These are phyloP conservation scores for Drosophila dives DNA, from an alignment of 2,888 invertebrate genomes.

Conservation along the genomic window DNA sequence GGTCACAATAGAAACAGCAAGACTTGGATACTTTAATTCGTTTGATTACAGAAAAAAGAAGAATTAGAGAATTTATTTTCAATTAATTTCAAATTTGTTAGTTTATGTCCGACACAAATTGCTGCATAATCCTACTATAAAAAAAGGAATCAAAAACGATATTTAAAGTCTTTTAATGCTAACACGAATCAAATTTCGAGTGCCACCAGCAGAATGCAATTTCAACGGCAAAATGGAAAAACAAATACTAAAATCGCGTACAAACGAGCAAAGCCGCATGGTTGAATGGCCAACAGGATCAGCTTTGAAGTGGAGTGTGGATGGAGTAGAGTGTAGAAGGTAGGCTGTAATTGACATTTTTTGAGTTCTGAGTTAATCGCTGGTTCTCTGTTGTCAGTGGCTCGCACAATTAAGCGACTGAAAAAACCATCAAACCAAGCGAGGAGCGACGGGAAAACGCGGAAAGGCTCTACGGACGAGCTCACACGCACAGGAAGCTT, in stretches of 20 bases:
- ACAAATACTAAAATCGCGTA: background rate
- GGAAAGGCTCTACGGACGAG: background rate
- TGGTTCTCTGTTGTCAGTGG: constrained; percentile 41
- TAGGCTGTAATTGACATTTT: constrained; percentile 14
- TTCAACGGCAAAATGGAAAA: constrained; percentile 11
- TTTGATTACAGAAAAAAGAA: background rate
- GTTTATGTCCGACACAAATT: background rate
- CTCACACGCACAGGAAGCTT: background rate
- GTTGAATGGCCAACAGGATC: constrained; percentile 7
- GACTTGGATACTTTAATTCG: background rate
- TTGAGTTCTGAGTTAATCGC: constrained; percentile 9
- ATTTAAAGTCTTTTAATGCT: background rate
- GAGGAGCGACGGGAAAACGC: constrained; percentile 14
- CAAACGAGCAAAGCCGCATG: constrained; percentile 6
- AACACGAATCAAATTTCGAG: constrained; percentile 4
- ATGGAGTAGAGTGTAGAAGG: background rate
- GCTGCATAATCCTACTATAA: background rate
- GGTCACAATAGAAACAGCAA: background rate
- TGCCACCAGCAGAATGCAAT: constrained; percentile 13
- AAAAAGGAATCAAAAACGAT: constrained; percentile 10
- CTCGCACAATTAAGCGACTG: constrained; percentile 66
- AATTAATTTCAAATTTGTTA: background rate
- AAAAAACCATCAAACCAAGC: constrained; percentile 50
- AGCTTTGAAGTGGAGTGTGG: background rate
- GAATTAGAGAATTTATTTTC: background rate